Base-by-base conservation (phyloP, 2,888 invertebrate species). In the Entomobrya proxima region DNA sequence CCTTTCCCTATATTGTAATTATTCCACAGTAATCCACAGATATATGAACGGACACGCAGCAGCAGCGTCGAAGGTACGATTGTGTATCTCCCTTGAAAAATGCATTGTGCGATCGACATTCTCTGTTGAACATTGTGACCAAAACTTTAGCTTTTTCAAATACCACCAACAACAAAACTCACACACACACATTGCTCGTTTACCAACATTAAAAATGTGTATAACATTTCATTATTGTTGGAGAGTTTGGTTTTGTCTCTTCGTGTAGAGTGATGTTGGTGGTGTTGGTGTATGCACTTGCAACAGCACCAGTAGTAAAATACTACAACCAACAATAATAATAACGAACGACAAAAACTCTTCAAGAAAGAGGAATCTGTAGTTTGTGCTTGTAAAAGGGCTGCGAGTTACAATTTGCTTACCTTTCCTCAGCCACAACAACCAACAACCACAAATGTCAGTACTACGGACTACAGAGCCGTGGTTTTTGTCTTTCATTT, bases 1-100 rank as follows among this genome's bases (percentile, higher is more conserved):
- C 84, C 77, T 84, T 84, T 77, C 67, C 77, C 55, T 74, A 81
- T 81, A 81, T 81, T 74, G 74, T 72, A 80, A 80, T 81, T 72
- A 72, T 72, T 81, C 58, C 44, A 55, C 72, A 81, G 72, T 79
- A 72, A 80, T 80, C 80, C 79, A 79, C 79, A 67, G 79, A 50
- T n/a, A n/a, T n/a, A 79, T 52, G 52, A 79, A 69, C 79, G 79
- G 67, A 79, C 79, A 69, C 69, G 69, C 44, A 11, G 18, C 24
- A 3, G 18, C 52, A 15, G 67, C 3, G 58, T 30, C 15, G 61
- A 40, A 21, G 11, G 21, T 40, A 40, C 44, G 15, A n/a, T n/a
- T 40, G 44, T 18, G 67, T 21, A 18, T 80, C 21, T 80, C 79
- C 21, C 44, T 72, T 52, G 55, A 72, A 58, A 55, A 79, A 52